These are phyloP conservation scores for Ormyrus pomaceus DNA, from an alignment of 2,888 invertebrate species.

Conservation along the genomic window DNA sequence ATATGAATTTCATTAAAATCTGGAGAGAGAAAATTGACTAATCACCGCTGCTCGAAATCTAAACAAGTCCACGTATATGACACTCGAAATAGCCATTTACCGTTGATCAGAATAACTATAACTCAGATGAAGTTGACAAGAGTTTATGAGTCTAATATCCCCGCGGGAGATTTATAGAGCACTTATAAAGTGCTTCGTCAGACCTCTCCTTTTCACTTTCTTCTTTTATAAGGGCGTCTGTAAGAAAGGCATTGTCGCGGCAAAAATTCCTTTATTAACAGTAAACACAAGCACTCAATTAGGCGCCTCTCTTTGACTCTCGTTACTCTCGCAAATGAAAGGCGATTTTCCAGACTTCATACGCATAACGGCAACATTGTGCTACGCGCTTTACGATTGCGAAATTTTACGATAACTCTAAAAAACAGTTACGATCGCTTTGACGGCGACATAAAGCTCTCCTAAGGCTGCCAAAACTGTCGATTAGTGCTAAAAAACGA, in stretches of 20 bases:
- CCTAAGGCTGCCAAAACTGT: too few species aligned
- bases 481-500: too few species aligned
- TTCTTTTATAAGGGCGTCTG: neutral
- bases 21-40: neutral
- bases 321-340: neutral
- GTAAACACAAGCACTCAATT: too few species aligned
- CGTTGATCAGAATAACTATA: slow-evolving; percentile 8
- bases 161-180: slow-evolving; percentile 9
- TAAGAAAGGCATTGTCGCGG: neutral
- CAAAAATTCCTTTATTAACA: too few species aligned
- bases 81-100: neutral
- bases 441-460: too few species aligned
- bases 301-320: neutral
- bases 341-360: too few species aligned
- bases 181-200: neutral
- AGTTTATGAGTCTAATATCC: slow-evolving; percentile 14
- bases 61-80: too few species aligned
- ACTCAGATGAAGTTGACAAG: slow-evolving; percentile 18
- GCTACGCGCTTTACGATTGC: too few species aligned
- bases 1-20: neutral
- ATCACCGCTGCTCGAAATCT: neutral
- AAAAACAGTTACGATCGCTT: too few species aligned
- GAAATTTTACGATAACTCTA: too few species aligned
- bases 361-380: too few species aligned
- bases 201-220: neutral